phyloP scores from a whole-genome alignment of 2,797 vertebrate genomes.

The Mergus octosetaceus region DNA sequence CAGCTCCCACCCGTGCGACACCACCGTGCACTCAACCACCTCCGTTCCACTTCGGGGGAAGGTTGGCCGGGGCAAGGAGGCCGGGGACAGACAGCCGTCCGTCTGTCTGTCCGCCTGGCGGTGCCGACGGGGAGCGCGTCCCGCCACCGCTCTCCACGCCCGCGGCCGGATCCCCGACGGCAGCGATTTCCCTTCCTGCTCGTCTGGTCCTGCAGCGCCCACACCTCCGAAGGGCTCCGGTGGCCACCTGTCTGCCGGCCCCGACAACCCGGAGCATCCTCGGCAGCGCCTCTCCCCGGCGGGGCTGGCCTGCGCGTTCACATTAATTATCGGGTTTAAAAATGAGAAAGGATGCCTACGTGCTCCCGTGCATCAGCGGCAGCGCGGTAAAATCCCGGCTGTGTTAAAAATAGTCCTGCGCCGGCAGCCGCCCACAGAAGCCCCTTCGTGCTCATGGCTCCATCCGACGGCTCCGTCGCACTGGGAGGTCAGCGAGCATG shows the following conservation, averaged over 20 bases:
- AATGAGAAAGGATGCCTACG: slow-evolving; percentile 10
- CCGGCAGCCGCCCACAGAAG: slow-evolving; percentile 10
- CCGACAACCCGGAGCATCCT: background rate
- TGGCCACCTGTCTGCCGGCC: background rate
- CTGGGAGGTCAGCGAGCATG: accelerated
- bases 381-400: background rate
- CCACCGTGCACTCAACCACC: accelerated
- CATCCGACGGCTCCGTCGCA: background rate
- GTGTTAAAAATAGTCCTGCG: slow-evolving; percentile 32
- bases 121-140: too few relatives aligned
- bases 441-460: background rate
- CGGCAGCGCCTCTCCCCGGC: background rate
- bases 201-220: background rate
- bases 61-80: too few relatives aligned
- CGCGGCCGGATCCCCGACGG: accelerated
- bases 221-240: background rate
- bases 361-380: background rate
- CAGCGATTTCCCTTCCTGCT: background rate
- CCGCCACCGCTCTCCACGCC: background rate
- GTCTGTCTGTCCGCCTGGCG: background rate
- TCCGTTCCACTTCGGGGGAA: background rate
- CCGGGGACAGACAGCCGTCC: accelerated
- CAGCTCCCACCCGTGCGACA: accelerated
- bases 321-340: slow-evolving; percentile 8
- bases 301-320: background rate